Evolutionary conservation across 2,113 vertebrate species (phyloP).

Genomic region (Gasterosteus aculeatus): DNA sequence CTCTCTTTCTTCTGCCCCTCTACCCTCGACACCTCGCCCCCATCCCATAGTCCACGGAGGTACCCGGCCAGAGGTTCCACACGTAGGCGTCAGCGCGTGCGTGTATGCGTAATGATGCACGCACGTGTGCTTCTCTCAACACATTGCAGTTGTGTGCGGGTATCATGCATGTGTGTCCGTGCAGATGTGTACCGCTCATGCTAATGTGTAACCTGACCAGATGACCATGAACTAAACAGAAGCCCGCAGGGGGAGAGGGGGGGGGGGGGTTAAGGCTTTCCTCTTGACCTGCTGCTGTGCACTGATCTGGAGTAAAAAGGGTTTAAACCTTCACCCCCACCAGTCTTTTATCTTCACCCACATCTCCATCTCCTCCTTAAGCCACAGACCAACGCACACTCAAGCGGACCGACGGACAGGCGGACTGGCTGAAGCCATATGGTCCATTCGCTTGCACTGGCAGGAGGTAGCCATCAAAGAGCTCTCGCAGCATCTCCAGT

Average conservation of each 20-base stretch:
- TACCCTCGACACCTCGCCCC: conserved; percentile 36
- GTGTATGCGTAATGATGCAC: conserved; percentile 30
- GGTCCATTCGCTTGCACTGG: conserved; percentile 72
- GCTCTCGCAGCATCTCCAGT: conserved; percentile 59
- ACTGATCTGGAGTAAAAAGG: conserved; percentile 74
- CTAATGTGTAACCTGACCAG: conserved; percentile 55
- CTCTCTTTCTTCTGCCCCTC: conserved; percentile 36
- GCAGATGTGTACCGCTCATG: conserved; percentile 22
- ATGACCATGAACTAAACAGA: conserved; percentile 62
- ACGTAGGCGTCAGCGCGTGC: too few relatives aligned
- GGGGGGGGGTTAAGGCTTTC: conserved; percentile 60
- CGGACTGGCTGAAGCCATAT: conserved; percentile 72
- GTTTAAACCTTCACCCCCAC: conserved; percentile 69
- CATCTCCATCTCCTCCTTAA: conserved; percentile 64
- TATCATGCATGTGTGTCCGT: conserved; percentile 27
- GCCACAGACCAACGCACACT: conserved; percentile 57
- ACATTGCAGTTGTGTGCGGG: conserved; percentile 23
- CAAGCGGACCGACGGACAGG: conserved; percentile 59
- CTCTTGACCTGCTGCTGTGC: conserved; percentile 72
- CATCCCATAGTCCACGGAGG: conserved; percentile 32
- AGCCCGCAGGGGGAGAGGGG: conserved; percentile 21
- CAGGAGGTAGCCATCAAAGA: conserved; percentile 75
- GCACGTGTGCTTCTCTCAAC: conserved; percentile 32
- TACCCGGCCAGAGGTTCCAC: conserved; percentile 9
- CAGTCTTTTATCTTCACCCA: conserved; percentile 67